Evolutionary conservation across 2,888 invertebrate genomes (phyloP).

Genomic region (Sceliomorpha sp.): DNA sequence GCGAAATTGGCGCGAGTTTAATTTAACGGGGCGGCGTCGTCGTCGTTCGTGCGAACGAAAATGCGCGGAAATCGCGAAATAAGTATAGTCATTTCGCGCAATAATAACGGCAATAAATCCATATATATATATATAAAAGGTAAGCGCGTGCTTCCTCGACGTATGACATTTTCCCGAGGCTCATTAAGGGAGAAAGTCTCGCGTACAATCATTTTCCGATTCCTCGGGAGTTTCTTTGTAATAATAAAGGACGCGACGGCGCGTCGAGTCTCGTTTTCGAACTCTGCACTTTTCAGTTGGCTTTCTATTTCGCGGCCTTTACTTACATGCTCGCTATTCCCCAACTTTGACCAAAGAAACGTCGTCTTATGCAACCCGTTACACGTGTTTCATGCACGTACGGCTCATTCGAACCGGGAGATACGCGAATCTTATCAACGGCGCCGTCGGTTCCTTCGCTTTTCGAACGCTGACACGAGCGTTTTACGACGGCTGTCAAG

Average conservation of each 20-base stretch:
- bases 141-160: neutral
- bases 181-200: slow-evolving; percentile 43
- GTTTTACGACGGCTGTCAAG: slow-evolving; percentile 26
- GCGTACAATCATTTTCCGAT: slow-evolving; percentile 36
- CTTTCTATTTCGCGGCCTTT: slow-evolving; percentile 30
- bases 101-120: too few relatives aligned
- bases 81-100: too few relatives aligned
- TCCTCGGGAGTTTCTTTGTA: slow-evolving; percentile 19
- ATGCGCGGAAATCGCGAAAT: too few relatives aligned
- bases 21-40: too few relatives aligned
- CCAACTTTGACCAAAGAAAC: slow-evolving; percentile 12
- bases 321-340: slow-evolving; percentile 11
- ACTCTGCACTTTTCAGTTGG: slow-evolving; percentile 34
- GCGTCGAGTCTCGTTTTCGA: slow-evolving; percentile 26
- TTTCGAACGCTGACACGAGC: slow-evolving; percentile 16
- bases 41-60: too few relatives aligned
- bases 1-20: too few relatives aligned
- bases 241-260: slow-evolving; percentile 24
- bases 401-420: neutral
- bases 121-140: too few relatives aligned
- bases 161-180: slow-evolving; percentile 36
- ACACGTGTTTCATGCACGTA: slow-evolving; percentile 4
- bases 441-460: slow-evolving; percentile 7
- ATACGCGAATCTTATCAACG: slow-evolving; percentile 15
- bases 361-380: slow-evolving; percentile 11